Base-by-base conservation (phyloP, 1,140 invertebrate genomes). In the Meteorus sp. region DNA sequence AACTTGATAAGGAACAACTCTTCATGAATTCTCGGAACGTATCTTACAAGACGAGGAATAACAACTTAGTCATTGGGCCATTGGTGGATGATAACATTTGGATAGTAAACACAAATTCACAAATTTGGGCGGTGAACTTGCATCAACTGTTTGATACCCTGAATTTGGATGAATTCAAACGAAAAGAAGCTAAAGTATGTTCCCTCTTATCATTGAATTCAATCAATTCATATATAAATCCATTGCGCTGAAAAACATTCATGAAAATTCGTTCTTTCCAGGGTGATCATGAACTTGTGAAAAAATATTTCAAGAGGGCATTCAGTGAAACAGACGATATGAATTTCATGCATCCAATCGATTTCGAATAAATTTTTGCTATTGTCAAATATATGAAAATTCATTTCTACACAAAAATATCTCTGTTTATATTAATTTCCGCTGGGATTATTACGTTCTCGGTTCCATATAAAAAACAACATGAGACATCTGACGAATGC, bases 51-150 rank as follows among this genome's bases (percentile, higher is more conserved):
- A 31, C 27, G 25, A 62, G 9, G 0, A 48, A 29, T 19, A 13
- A 43, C 15, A 55, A 43, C 35, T 19, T 50, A 51, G 51, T 74
- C 23, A 44, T 77, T 56, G 75, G 75, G n/a, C n/a, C n/a, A 15
- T 15, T 4, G 33, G 25, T 76, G 8, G 55, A 58, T 27, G 2
- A 56, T 3, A 56, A 69, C 19, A 44, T 73, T 20, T 76, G 73
- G 71, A 31, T 72, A 23, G 58, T 68, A 41, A 61, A 60, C 15
- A 63, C 68, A 29, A 64, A 56, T 6, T 44, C 23, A 15, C 62
- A 74, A 13, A 52, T 75, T 33, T 75, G 67, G 63, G 15, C 64
- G 27, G 45, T 75, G 25, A 60, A 73, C 53, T 48, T 65, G 27
- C 6, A 29, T 9, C 17, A 59, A 15, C 41, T 77, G 20, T 63